These are phyloP conservation scores for Lordiphosa andalusiaca DNA, from an alignment of 2,888 invertebrate species.

Conservation along the genomic window DNA sequence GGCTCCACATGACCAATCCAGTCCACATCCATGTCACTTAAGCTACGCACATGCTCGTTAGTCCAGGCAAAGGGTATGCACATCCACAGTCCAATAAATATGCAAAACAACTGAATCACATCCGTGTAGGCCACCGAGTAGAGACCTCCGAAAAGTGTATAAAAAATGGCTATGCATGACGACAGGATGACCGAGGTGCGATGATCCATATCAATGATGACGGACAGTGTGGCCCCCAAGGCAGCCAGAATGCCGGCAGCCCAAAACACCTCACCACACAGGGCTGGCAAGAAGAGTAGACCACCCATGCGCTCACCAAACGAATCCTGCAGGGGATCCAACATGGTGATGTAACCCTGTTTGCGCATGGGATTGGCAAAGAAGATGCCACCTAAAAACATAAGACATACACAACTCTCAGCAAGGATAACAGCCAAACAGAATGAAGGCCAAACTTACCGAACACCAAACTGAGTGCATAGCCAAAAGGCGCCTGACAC, in stretches of 20 bases:
- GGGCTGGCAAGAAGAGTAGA: slow-evolving; percentile 95
- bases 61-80: slow-evolving; percentile 97
- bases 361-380: slow-evolving; percentile 99
- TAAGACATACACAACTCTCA: background rate
- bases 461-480: slow-evolving; percentile 96
- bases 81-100: slow-evolving; percentile 98
- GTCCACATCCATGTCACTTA: slow-evolving; percentile 90
- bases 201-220: slow-evolving; percentile 98
- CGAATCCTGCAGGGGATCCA: slow-evolving; percentile 97
- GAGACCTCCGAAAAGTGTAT: slow-evolving; percentile 98
- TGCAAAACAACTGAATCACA: slow-evolving; percentile 98
- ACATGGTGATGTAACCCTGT: slow-evolving; percentile 98
- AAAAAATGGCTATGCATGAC: slow-evolving; percentile 97
- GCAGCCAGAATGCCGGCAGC: slow-evolving; percentile 98
- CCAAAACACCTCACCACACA: slow-evolving; percentile 99
- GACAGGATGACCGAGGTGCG: slow-evolving; percentile 95
- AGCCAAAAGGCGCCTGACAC: slow-evolving; percentile 99
- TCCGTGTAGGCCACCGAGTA: slow-evolving; percentile 99
- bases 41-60: slow-evolving; percentile 90
- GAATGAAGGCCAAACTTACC: slow-evolving; percentile 83
- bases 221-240: slow-evolving; percentile 96
- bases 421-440: background rate
- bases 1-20: slow-evolving; percentile 92
- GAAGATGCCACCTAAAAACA: slow-evolving; percentile 93
- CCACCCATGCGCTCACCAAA: slow-evolving; percentile 99